Evolutionary conservation across 2,113 vertebrate genomes (phyloP), one percentile per base, ranked within the genome.

Genomic region (Paralichthys olivaceus): DNA sequence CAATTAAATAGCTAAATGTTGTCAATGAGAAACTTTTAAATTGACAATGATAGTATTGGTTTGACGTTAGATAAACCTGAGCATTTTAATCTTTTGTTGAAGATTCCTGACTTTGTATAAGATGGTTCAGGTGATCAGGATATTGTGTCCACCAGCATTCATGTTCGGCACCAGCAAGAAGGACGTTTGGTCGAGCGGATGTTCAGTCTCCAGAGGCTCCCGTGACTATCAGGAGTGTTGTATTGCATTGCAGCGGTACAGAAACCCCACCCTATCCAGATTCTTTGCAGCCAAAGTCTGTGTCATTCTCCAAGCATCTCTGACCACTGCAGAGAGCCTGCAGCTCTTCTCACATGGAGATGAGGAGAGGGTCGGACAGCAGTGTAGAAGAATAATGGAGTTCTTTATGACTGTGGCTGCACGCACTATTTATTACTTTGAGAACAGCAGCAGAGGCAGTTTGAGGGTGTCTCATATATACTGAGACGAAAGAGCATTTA

Each of bases 221-320:
- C 12, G 2, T 59, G 62, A 85, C 75, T 71, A 63, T 84, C 72
- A 81, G 75, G 74, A 78, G 66, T 20, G 70, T 74, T 87, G 56
- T 60, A 80, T 79, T 54, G 68, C 67, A 68, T 75, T 80, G 77
- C 77, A 75, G 76, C 19, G 70, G 75, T 78, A 47, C 75, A 75
- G 74, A 79, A 53, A 75, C 90, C 70, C 79, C 90, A 75, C 90
- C 89, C 87, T 34, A 3, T 59, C 64, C 69, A 58, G 55, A 54
- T 15, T 34, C 2, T 51, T 61, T 51, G 60, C 74, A 81, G 91
- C 89, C 89, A 91, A 87, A 63, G 25, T 65, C 49, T 73, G 80
- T 87, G 86, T 93, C 92, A 92, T 79, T 85, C 88, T 60, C 37
- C 61, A 92, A 85, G 81, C 86, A 92, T 91, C 65, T 84, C 57